These are phyloP conservation scores for Dryadula phaetusa DNA, from an alignment of 2,888 invertebrate genomes.

Conservation along the genomic window DNA sequence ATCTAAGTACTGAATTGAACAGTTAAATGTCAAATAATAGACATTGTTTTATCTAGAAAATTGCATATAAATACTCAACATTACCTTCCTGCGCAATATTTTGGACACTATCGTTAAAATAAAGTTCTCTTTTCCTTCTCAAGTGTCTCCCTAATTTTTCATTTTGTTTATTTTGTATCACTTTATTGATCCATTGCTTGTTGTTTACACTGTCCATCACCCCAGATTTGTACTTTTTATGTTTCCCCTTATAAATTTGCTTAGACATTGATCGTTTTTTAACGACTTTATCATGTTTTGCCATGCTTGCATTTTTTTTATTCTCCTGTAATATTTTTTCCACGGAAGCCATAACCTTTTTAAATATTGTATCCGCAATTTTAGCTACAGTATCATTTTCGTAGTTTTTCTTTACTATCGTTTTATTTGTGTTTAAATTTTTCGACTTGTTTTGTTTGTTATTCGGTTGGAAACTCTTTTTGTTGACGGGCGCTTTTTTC, in stretches of 20 bases:
- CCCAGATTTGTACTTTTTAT: slow-evolving; percentile 48
- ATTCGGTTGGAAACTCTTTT: slow-evolving; percentile 46
- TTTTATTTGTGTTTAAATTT: slow-evolving; percentile 35
- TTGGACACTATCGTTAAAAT: neutral
- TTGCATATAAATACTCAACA: neutral
- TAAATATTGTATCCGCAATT: slow-evolving; percentile 53
- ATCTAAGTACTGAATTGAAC: too few relatives aligned
- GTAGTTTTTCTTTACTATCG: slow-evolving; percentile 23
- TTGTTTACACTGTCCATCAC: slow-evolving; percentile 18
- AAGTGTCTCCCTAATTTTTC: slow-evolving; percentile 30
- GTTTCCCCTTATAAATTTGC: slow-evolving; percentile 31
- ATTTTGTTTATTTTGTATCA: slow-evolving; percentile 35
- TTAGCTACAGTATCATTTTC: slow-evolving; percentile 45
- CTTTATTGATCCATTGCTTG: slow-evolving; percentile 46
- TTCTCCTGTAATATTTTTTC: slow-evolving; percentile 54
- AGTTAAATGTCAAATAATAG: too few relatives aligned
- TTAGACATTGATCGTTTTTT: slow-evolving; percentile 49
- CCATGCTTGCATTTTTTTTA: slow-evolving; percentile 42
- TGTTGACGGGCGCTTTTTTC: slow-evolving; percentile 33
- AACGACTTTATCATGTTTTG: slow-evolving; percentile 39
- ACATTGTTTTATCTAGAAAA: too few relatives aligned
- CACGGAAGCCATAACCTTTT: slow-evolving; percentile 54
- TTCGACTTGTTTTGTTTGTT: slow-evolving; percentile 47
- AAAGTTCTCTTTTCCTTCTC: slow-evolving; percentile 29
- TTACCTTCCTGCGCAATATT: slow-evolving; percentile 1